A percentile compares a stretch with the other conserved stretches of the same genome.
Evolutionary conservation across 64 coral and sea anemone species (phyloP).

Genomic region (Platygyra sinensis): DNA sequence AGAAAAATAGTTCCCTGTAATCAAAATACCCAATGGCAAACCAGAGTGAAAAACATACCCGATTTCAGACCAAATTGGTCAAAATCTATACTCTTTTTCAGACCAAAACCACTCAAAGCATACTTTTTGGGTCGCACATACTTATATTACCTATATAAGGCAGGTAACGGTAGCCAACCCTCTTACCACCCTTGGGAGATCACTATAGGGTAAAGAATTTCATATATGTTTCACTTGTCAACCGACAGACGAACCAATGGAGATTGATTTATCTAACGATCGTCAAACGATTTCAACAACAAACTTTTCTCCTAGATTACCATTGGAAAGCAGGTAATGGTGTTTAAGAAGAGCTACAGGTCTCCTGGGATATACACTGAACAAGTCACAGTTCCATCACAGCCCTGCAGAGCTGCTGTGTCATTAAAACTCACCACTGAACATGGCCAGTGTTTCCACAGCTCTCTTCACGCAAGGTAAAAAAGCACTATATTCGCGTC

Average conservation of each 20-base stretch:
- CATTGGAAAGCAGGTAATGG: constrained; percentile 31
- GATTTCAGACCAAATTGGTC: no score
- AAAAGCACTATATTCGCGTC: background rate
- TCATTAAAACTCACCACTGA: constrained; percentile 32
- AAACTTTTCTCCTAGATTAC: constrained; percentile 8
- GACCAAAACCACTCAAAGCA: no score
- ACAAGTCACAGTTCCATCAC: constrained; percentile 3
- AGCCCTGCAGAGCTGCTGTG: constrained; percentile 22
- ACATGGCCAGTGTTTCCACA: constrained; percentile 56
- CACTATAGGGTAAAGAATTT: no score
- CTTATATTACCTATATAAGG: background rate
- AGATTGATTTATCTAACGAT: background rate
- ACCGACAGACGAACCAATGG: background rate
- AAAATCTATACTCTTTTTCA: no score
- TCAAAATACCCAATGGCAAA: no score
- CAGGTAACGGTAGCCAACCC: no score
- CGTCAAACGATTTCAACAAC: background rate
- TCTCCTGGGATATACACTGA: constrained; percentile 50
- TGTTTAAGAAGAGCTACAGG: constrained; percentile 49
- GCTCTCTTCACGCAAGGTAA: constrained; percentile 53
- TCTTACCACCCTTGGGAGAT: no score
- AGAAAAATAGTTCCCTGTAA: no score
- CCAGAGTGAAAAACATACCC: no score
- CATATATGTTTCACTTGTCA: background rate
- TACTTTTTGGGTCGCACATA: no score